Percentiles rank a stretch among this genome's conserved stretches.
Evolutionary conservation across 2,888 invertebrate genomes (phyloP).

Genomic region (Conomelus anceps): DNA sequence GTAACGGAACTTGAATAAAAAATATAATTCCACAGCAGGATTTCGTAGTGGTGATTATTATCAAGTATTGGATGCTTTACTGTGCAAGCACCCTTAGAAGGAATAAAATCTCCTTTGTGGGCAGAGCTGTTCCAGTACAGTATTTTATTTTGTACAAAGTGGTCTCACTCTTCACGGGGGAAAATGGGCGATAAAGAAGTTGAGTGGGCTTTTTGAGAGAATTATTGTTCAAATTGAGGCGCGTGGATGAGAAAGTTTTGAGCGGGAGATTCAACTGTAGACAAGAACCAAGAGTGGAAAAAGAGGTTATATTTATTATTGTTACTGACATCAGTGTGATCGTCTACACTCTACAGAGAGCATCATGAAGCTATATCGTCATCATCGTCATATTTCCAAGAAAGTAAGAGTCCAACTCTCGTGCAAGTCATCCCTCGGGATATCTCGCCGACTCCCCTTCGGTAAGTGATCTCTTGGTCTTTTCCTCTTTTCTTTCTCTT

Average conservation of each 20-base stretch:
- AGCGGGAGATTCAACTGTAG: not conserved
- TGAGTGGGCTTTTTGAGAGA: not conserved
- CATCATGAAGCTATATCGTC: not conserved
- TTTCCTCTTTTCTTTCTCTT: not conserved
- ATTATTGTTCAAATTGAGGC: not conserved
- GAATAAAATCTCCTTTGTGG: no score
- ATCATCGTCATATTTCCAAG: not conserved
- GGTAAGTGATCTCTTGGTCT: not conserved
- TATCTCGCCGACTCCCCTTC: not conserved
- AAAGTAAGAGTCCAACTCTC: not conserved
- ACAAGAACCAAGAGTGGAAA: not conserved
- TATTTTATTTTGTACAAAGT: no score
- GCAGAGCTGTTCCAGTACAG: no score
- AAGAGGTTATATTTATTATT: not conserved
- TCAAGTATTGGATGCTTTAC: no score
- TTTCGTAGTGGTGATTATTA: no score
- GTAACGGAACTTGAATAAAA: no score
- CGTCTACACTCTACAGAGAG: not conserved
- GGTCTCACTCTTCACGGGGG: no score
- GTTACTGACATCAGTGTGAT: not conserved
- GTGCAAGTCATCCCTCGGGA: not conserved
- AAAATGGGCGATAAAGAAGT: not conserved
- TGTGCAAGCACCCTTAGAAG: no score
- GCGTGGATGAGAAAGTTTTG: not conserved
- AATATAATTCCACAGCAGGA: no score